These are phyloP conservation scores for Drosophila atroscutellata DNA, from an alignment of 2,888 invertebrate species.

Conservation along the genomic window DNA sequence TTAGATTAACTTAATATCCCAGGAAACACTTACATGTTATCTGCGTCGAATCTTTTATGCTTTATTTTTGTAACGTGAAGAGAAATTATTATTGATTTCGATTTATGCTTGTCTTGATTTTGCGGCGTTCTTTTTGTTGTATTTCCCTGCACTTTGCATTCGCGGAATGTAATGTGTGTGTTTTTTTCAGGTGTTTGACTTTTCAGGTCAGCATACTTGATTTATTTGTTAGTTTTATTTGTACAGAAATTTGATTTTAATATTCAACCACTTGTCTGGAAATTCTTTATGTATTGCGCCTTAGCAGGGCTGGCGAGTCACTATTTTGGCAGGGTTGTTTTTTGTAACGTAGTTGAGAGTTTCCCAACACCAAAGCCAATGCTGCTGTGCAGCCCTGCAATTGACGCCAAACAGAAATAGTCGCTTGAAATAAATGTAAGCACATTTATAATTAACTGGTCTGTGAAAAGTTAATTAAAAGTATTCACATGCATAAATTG, in stretches of 20 bases:
- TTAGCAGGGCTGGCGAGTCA: slow-evolving; percentile 40
- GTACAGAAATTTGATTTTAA: slow-evolving; percentile 6
- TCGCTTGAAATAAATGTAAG: background rate
- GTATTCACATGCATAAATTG: background rate
- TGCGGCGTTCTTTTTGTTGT: background rate
- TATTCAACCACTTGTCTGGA: slow-evolving; percentile 31
- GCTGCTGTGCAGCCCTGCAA: slow-evolving; percentile 1
- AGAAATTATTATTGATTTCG: slow-evolving; percentile 48
- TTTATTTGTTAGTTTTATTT: slow-evolving; percentile 13
- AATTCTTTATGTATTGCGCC: slow-evolving; percentile 53
- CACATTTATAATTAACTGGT: background rate
- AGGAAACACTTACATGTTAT: slow-evolving; percentile 37
- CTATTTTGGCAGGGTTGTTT: slow-evolving; percentile 14
- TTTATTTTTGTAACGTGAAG: slow-evolving; percentile 9
- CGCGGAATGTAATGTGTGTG: slow-evolving; percentile 52
- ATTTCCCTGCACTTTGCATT: slow-evolving; percentile 8
- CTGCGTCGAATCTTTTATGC: slow-evolving; percentile 1
- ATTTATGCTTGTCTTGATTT: background rate
- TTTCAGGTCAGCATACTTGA: slow-evolving; percentile 41
- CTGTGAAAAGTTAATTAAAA: background rate
- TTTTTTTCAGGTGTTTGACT: slow-evolving; percentile 1
- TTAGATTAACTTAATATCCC: slow-evolving; percentile 50
- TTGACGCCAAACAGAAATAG: background rate
- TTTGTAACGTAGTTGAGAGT: background rate
- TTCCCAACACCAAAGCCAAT: slow-evolving; percentile 1